Evolutionary conservation across 2,797 vertebrate genomes (phyloP), one percentile per base, ranked within the genome.

Genomic region (Danionella dracula): DNA sequence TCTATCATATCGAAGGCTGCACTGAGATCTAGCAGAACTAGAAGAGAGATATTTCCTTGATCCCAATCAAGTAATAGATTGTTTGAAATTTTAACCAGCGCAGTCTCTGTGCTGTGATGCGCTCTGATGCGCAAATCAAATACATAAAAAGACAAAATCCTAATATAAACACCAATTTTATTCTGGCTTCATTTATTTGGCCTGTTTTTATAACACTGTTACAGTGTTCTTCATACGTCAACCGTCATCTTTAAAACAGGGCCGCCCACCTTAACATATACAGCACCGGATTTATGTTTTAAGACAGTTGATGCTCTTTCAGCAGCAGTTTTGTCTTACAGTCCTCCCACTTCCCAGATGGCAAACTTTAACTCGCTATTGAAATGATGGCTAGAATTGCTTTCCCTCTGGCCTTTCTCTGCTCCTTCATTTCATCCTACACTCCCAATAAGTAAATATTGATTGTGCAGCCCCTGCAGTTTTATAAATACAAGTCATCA

Each of bases 401-500:
- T 44, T 45, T 59, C 41, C 63, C 51, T 66, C 63, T 66, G 63
- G 51, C 51, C 42, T 21, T 38, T 20, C 6, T 65, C 13, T 29
- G 12, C 38, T 40, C 21, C 37, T 48, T 56, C 41, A 27, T 37
- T 37, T 48, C 21, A 66, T 56, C 19, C 63, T 11, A 48, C 63
- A 66, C 13, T 55, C 20, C 50, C 62, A 65, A 65, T 65, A 55
- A 65, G 41, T 32, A 66, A 56, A 11, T 56, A 66, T 66, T 2
- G 63, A 66, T 66, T 56, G 42, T 55, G 19, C 63, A 48, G 21
- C 41, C 21, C 32, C 51, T 37, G 51, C 20, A 38, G 45, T 66
- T 66, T 56, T 45, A 55, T 48, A 66, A 66, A 66, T 56, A 66
- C 13, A 27, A 56, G 31, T 56, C 63, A 66, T 55, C 50, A 17